phyloP scores from a whole-genome alignment of 2,797 vertebrate genomes.

The Diplodus puntazzo region DNA sequence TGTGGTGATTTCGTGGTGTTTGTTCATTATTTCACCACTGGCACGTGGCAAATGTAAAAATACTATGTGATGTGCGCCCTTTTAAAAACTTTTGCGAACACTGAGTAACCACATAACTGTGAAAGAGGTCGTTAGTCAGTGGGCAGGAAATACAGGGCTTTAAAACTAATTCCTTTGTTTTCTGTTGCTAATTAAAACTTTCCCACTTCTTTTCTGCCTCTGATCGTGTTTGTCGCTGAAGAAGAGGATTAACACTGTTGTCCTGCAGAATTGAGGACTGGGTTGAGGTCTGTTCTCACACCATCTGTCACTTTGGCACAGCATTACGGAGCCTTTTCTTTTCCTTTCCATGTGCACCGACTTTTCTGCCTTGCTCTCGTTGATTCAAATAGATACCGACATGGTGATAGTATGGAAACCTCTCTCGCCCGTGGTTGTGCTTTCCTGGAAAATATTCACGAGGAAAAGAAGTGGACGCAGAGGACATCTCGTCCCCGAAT shows the following conservation, averaged over 20 bases:
- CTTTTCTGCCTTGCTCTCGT: slow-evolving; percentile 24
- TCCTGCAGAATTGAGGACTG: slow-evolving; percentile 49
- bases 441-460: slow-evolving; percentile 34
- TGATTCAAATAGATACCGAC: slow-evolving; percentile 24
- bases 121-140: neutral
- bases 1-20: no score
- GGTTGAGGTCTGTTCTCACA: slow-evolving; percentile 55
- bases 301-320: slow-evolving; percentile 70
- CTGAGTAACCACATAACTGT: neutral
- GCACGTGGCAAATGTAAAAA: neutral
- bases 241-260: slow-evolving; percentile 50
- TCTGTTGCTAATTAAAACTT: slow-evolving; percentile 35
- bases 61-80: neutral
- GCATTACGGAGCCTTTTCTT: slow-evolving; percentile 30
- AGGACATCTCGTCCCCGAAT: slow-evolving; percentile 5
- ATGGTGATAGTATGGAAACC: slow-evolving; percentile 41
- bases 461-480: neutral
- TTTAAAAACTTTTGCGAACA: neutral
- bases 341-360: slow-evolving; percentile 40
- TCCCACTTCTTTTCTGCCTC: slow-evolving; percentile 1
- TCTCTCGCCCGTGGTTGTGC: slow-evolving; percentile 9
- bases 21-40: neutral
- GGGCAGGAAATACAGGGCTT: neutral
- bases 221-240: slow-evolving; percentile 22
- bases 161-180: neutral